Evolutionary conservation across 2,113 vertebrate species (phyloP).

Genomic region (Tachycineta bicolor): DNA sequence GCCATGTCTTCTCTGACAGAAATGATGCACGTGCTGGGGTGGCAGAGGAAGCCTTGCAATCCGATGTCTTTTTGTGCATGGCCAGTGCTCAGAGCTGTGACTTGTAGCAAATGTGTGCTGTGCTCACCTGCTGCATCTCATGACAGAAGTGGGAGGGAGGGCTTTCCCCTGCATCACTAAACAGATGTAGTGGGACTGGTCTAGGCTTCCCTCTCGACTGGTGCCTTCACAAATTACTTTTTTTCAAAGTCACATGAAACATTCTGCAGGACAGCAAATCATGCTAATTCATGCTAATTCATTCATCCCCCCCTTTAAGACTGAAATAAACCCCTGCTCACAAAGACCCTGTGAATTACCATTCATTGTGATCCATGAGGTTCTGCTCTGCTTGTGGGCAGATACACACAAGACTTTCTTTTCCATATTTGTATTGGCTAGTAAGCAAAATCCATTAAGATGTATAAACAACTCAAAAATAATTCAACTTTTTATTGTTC

Average conservation of each 20-base stretch:
- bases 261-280: neutral
- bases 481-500: neutral
- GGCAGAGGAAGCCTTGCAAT: neutral
- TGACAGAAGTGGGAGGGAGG: rapidly evolving
- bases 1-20: neutral
- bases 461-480: neutral
- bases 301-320: neutral
- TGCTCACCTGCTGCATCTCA: neutral
- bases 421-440: neutral
- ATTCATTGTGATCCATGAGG: neutral
- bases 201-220: neutral
- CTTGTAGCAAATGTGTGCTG: neutral
- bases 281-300: too few relatives aligned
- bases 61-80: rapidly evolving
- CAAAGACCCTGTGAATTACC: neutral
- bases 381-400: neutral
- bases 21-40: rapidly evolving
- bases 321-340: neutral
- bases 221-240: neutral
- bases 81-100: neutral
- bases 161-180: neutral
- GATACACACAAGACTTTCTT: neutral
- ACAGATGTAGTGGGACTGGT: neutral
- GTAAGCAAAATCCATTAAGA: neutral
- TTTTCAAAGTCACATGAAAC: neutral